Evolutionary conservation across 2,113 vertebrate genomes (phyloP), one percentile per base, ranked within the genome.

Genomic region (Tricholaema leucomelas): DNA sequence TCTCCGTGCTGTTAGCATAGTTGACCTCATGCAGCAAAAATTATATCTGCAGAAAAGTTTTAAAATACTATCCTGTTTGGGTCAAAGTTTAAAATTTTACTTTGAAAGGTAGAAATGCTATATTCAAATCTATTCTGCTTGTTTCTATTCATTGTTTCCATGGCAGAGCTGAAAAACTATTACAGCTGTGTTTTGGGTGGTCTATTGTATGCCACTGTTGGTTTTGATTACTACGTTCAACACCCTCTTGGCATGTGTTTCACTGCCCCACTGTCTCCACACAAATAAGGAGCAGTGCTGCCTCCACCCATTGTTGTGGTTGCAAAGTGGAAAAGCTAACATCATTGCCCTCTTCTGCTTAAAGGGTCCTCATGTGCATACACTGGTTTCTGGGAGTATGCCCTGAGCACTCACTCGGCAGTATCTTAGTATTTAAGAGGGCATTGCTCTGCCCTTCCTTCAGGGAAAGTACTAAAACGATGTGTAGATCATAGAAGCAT

Each of bases 181-280:
- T 92, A 90, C 88, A 95, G 94, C 91, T 96, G 92, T 93, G 80
- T 88, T 96, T 95, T 88, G 94, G 96, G 96, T 95, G 93, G 96
- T 93, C 94, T 91, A 90, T 96, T 95, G 93, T 94, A 87, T 70
- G 77, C 40, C 31, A 72, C 88, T 90, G 86, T 93, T 96, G 93
- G 84, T 94, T 96, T 94, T 93, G 94, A 96, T 96, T 94, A 94
- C 80, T 91, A 35, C 2, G 5, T 92, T 91, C 84, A 92, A 66
- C 84, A 80, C 52, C 69, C 83, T 40, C 59, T 82, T 69, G 71
- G 77, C 90, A 63, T 79, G 90, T 91, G 66, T 76, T 93, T 91
- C 93, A 69, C 66, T 86, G 69, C 87, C 74, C 44, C 82, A 77
- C 61, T 86, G 91, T 85, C 90, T 95, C 63, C 67, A 60, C 80